Percentiles rank a stretch among this genome's conserved stretches.
phyloP scores from a whole-genome alignment of 2,113 vertebrate species.

The Paramisgurnus dabryanus region DNA sequence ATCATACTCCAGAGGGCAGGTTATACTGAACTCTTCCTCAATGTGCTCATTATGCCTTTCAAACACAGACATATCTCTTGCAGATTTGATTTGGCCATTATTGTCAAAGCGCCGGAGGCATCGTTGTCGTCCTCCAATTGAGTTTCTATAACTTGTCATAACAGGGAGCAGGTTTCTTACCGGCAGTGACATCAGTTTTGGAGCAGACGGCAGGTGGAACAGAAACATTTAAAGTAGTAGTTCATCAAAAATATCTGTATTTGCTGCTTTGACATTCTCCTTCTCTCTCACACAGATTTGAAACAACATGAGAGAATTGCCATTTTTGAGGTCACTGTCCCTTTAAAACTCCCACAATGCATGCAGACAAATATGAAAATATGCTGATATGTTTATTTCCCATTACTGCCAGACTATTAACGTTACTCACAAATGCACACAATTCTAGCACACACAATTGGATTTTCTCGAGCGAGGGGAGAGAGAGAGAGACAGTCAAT shows the following conservation, averaged over 20 bases:
- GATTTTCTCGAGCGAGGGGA: slow-evolving; percentile 66
- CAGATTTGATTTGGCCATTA: slow-evolving; percentile 76
- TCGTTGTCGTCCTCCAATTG: slow-evolving; percentile 55
- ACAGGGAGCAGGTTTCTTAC: slow-evolving; percentile 68
- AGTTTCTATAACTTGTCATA: slow-evolving; percentile 71
- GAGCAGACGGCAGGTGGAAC: slow-evolving; percentile 63
- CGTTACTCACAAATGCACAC: slow-evolving; percentile 35
- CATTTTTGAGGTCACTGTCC: too few species aligned
- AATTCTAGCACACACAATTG: slow-evolving; percentile 61
- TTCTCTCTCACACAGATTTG: too few species aligned
- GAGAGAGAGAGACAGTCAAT: slow-evolving; percentile 57
- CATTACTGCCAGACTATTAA: slow-evolving; percentile 39
- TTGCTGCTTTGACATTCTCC: too few species aligned
- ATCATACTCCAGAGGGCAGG: slow-evolving; percentile 14
- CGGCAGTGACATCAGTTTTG: slow-evolving; percentile 71
- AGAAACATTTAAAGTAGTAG: too few species aligned
- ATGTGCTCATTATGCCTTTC: slow-evolving; percentile 68
- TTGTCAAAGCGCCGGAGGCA: slow-evolving; percentile 58
- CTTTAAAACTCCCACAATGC: too few species aligned
- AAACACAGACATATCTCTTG: slow-evolving; percentile 70
- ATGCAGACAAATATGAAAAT: background rate
- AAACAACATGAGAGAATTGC: too few species aligned
- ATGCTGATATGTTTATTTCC: slow-evolving; percentile 36
- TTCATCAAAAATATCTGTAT: too few species aligned
- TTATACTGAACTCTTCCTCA: slow-evolving; percentile 60